phyloP scores from a whole-genome alignment of 2,113 vertebrate genomes.

The Loxodonta africana region DNA sequence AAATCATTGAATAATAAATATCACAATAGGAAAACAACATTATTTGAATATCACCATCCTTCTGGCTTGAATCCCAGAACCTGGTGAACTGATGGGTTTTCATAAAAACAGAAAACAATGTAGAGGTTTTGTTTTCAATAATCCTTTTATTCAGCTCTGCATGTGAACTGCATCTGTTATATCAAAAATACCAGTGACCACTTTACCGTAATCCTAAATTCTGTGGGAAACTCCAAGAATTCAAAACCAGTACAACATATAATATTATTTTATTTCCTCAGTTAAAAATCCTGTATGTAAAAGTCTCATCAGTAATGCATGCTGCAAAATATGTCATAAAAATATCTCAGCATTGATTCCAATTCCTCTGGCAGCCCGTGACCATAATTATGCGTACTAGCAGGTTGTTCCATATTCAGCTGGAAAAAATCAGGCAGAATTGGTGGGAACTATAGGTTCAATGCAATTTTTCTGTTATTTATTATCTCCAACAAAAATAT shows the following conservation, averaged over 20 bases:
- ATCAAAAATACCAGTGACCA: not conserved
- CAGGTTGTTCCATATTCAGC: not conserved
- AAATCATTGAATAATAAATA: constrained; percentile 69
- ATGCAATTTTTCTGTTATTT: not conserved
- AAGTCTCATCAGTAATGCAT: not conserved
- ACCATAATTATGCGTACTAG: not conserved
- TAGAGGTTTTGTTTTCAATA: not conserved
- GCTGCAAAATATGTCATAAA: not conserved
- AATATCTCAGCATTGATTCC: not conserved
- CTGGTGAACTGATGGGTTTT: constrained; percentile 3
- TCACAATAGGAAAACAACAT: not conserved
- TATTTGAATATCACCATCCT: constrained; percentile 21
- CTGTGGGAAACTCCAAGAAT: not conserved
- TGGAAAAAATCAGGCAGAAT: not conserved
- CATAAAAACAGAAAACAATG: constrained; percentile 39
- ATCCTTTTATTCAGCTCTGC: not conserved
- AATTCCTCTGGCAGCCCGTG: not conserved
- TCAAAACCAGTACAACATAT: not conserved
- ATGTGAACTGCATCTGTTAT: not conserved
- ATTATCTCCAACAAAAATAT: not conserved
- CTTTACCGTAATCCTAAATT: constrained; percentile 16
- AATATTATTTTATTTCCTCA: not conserved
- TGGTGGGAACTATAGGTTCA: not conserved
- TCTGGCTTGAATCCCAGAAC: constrained; percentile 34
- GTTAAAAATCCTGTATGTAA: not conserved